Percentiles rank a stretch among this genome's conserved stretches.
Conservation (phyloP, 2,888 invertebrate genomes). For the Pollenia griseotomentosa region DNA sequence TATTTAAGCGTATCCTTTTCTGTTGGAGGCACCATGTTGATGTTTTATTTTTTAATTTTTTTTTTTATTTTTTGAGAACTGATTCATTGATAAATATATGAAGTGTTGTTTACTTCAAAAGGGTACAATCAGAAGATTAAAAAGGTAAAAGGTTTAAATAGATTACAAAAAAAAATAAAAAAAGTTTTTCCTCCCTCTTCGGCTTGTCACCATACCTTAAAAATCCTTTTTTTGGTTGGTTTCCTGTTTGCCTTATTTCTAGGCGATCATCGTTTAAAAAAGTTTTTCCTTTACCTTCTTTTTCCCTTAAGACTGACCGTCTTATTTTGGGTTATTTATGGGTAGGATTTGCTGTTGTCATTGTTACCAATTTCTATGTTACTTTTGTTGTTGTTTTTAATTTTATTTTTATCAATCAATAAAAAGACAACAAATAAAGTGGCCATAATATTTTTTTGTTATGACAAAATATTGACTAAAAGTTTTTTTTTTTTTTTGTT, state of each 20-base stretch:
- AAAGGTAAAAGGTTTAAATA: not conserved
- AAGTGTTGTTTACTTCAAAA: not conserved
- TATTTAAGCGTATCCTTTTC: not conserved
- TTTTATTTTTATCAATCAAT: conserved; percentile 34
- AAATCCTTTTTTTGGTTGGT: not conserved
- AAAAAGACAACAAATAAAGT: conserved; percentile 51
- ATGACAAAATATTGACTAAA: conserved; percentile 49
- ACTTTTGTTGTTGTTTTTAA: conserved; percentile 4
- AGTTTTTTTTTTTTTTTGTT: not conserved
- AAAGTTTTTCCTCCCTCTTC: not conserved
- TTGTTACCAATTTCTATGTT: not conserved
- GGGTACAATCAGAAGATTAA: not conserved
- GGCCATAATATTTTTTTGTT: conserved; percentile 24
- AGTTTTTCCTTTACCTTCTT: not conserved
- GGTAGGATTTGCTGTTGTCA: conserved; percentile 20
- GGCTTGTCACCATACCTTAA: not conserved
- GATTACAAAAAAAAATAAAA: conserved; percentile 17
- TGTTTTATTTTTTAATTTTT: not conserved
- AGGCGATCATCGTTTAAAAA: conserved; percentile 41
- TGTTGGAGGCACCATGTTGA: not conserved
- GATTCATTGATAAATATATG: conserved; percentile 3
- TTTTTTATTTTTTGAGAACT: not conserved
- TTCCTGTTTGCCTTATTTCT: conserved; percentile 7
- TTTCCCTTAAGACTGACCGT: not conserved
- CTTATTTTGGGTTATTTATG: conserved; percentile 52